phyloP scores from a whole-genome alignment of 2,113 vertebrate species.

The Vulpes lagopus region DNA sequence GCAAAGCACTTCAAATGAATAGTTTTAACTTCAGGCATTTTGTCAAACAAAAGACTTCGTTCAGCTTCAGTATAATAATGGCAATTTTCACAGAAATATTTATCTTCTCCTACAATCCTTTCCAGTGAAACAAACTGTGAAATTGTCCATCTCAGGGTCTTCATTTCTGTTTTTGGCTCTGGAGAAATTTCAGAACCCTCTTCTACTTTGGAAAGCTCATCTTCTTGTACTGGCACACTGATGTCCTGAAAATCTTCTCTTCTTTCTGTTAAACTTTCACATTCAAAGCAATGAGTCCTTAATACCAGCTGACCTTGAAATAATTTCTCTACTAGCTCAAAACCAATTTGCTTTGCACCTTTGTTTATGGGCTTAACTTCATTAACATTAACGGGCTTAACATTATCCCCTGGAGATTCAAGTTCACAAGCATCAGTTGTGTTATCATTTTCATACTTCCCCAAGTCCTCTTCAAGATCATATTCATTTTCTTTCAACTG shows the following conservation, averaged over 20 bases:
- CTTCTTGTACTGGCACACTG: constrained; percentile 97
- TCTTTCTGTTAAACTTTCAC: constrained; percentile 96
- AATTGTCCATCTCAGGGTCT: constrained; percentile 97
- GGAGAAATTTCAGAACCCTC: constrained; percentile 95
- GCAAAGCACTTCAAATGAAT: constrained; percentile 99
- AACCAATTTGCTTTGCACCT: constrained; percentile 88
- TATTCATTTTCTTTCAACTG: constrained; percentile 83
- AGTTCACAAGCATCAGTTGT: constrained; percentile 70
- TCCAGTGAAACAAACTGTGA: constrained; percentile 99
- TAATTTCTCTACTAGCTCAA: constrained; percentile 95
- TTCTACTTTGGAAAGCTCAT: constrained; percentile 90
- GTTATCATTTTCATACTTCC: constrained; percentile 76
- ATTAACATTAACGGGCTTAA: constrained; percentile 63
- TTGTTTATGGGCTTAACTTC: constrained; percentile 85
- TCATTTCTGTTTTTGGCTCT: constrained; percentile 96
- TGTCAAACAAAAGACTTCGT: constrained; percentile 97
- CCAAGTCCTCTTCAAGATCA: constrained; percentile 75
- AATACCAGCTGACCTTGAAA: constrained; percentile 97
- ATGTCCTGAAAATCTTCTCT: constrained; percentile 99
- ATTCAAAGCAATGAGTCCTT: constrained; percentile 97
- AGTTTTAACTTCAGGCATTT: constrained; percentile 97
- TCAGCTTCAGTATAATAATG: constrained; percentile 98
- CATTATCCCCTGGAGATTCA: constrained; percentile 64
- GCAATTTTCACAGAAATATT: constrained; percentile 99
- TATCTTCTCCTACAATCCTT: constrained; percentile 97